Conservation (phyloP, 2,888 invertebrate species). For the Sericinus montela region DNA sequence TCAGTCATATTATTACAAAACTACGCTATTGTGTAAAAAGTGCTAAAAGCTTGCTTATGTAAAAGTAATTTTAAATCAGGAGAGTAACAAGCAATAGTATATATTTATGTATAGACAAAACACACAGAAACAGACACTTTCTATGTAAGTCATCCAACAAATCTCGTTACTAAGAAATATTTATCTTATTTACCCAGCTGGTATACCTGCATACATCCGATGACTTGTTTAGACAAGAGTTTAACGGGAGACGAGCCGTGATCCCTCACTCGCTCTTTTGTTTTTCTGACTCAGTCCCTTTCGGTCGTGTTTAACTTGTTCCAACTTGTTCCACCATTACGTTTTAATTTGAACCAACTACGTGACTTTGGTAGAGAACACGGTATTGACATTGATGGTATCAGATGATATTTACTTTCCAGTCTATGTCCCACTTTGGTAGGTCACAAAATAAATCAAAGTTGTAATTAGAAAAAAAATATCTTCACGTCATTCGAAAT, state of each 20-base stretch:
- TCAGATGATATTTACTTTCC: too few species aligned
- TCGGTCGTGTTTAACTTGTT: neutral
- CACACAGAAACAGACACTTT: neutral
- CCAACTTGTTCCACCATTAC: neutral
- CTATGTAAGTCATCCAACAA: conserved; percentile 2
- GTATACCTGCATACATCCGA: conserved; percentile 22
- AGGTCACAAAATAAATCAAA: too few species aligned
- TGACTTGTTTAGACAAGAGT: conserved; percentile 32
- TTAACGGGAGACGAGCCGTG: conserved; percentile 38
- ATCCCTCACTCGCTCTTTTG: conserved; percentile 29
- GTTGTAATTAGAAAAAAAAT: too few species aligned
- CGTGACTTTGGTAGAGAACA: conserved; percentile 6
- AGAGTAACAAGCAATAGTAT: neutral
- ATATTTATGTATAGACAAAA: neutral
- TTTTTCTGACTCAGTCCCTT: conserved; percentile 22
- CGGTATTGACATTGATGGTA: neutral
- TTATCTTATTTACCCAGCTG: conserved; percentile 39
- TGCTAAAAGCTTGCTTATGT: conserved; percentile 5
- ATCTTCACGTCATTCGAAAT: too few species aligned
- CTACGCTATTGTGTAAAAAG: neutral
- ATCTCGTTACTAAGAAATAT: conserved; percentile 7
- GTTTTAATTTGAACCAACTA: neutral
- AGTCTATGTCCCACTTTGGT: too few species aligned
- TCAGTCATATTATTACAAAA: neutral
- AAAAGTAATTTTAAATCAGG: neutral